phyloP scores from a whole-genome alignment of 1,140 invertebrate species.

The Bombus cullumanus region DNA sequence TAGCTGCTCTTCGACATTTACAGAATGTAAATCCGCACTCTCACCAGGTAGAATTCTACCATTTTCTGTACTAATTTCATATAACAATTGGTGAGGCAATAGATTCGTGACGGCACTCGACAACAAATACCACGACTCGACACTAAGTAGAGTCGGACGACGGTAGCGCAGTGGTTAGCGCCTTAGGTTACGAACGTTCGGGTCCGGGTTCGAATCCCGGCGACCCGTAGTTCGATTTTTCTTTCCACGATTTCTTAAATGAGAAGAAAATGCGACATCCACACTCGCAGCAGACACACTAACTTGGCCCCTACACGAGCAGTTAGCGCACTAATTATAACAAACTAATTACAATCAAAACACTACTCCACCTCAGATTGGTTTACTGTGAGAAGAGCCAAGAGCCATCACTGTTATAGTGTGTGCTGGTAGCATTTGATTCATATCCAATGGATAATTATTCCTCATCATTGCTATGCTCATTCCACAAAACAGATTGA shows the following conservation, averaged over 20 bases:
- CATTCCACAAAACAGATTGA: slow-evolving; percentile 84
- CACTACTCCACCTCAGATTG: slow-evolving; percentile 78
- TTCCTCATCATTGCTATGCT: slow-evolving; percentile 91
- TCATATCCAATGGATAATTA: slow-evolving; percentile 89
- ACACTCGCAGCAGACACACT: no score
- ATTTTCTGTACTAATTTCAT: slow-evolving; percentile 82
- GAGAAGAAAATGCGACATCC: no score
- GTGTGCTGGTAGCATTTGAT: slow-evolving; percentile 89
- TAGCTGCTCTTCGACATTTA: slow-evolving; percentile 86
- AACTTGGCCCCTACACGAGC: no score
- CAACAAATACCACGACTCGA: no score
- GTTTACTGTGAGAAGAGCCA: slow-evolving; percentile 91
- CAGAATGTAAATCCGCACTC: slow-evolving; percentile 77
- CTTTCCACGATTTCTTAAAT: no score
- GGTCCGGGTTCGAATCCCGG: no score
- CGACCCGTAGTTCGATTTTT: no score
- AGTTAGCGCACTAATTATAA: no score
- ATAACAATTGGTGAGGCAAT: slow-evolving; percentile 89
- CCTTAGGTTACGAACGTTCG: no score
- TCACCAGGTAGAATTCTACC: slow-evolving; percentile 87
- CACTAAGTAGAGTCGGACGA: no score
- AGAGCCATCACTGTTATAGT: slow-evolving; percentile 92
- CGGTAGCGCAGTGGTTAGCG: no score
- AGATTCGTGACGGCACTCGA: slow-evolving; percentile 69
- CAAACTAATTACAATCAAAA: no score